phyloP scores from a whole-genome alignment of 2,797 vertebrate genomes.

The Ambastaia sidthimunki region DNA sequence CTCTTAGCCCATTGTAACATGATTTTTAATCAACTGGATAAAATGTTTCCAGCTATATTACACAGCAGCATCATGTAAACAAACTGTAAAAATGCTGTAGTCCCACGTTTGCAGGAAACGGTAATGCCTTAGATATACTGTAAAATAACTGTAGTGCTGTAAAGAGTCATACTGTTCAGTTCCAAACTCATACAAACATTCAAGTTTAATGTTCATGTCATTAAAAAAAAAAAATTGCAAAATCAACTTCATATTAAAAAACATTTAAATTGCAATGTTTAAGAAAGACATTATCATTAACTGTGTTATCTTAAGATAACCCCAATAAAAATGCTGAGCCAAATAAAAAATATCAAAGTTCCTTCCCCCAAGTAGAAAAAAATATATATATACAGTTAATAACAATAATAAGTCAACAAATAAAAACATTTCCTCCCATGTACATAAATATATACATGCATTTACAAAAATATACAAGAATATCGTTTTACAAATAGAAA shows the following conservation, averaged over 20 bases:
- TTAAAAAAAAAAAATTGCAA: not conserved
- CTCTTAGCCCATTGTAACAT: not conserved
- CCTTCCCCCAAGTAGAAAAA: slow-evolving; percentile 1
- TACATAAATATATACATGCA: not conserved
- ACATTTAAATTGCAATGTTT: slow-evolving; percentile 29
- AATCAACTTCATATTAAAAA: not conserved
- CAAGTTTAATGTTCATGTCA: not conserved
- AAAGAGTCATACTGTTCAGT: not conserved
- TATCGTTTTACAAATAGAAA: slow-evolving; percentile 11
- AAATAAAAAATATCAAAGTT: not conserved
- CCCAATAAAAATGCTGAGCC: not conserved
- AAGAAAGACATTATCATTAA: slow-evolving; percentile 25
- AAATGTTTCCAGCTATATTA: not conserved
- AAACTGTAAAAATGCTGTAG: slow-evolving; percentile 3
- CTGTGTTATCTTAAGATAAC: slow-evolving; percentile 6
- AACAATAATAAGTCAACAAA: not conserved
- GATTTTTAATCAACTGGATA: not conserved
- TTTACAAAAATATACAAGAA: slow-evolving; percentile 8
- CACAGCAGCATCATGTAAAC: slow-evolving; percentile 15
- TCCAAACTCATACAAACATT: not conserved
- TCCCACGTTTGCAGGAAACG: not conserved
- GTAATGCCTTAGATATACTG: slow-evolving; percentile 5
- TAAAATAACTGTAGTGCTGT: not conserved
- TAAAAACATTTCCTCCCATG: not conserved
- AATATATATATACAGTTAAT: too few species aligned